These are phyloP conservation scores for Battus philenor DNA, from an alignment of 1,140 invertebrate species.

Conservation along the genomic window DNA sequence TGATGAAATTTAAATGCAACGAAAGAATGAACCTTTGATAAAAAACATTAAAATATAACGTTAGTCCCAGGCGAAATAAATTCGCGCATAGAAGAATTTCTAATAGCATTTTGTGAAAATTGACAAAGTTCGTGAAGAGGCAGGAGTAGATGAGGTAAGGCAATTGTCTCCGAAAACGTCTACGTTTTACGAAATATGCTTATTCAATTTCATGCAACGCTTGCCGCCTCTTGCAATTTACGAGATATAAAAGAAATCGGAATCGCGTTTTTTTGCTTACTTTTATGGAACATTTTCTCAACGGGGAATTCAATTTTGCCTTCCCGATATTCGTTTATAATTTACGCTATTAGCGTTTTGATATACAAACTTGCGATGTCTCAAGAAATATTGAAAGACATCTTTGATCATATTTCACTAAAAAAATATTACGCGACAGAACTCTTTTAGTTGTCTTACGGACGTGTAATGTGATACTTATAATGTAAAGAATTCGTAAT, in stretches of 20 bases:
- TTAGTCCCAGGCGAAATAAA: conserved; percentile 28
- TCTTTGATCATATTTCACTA: no score
- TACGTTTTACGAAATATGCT: conserved; percentile 75
- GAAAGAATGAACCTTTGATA: not conserved
- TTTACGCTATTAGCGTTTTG: conserved; percentile 45
- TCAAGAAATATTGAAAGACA: conserved; percentile 4
- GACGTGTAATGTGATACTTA: no score
- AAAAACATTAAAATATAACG: conserved; percentile 5
- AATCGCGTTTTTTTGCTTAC: conserved; percentile 74
- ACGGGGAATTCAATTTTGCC: conserved; percentile 68
- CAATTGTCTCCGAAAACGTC: conserved; percentile 75
- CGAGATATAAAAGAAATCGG: conserved; percentile 76
- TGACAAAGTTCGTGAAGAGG: conserved; percentile 73
- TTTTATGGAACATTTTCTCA: conserved; percentile 71
- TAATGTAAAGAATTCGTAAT: no score
- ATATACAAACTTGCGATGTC: conserved; percentile 28
- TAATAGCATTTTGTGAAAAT: conserved; percentile 73
- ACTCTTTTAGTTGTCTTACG: no score
- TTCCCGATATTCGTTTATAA: conserved; percentile 61
- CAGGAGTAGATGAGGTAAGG: conserved; percentile 73
- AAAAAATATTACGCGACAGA: no score
- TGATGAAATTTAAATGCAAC: no score
- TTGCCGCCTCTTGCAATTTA: conserved; percentile 75
- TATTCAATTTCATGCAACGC: conserved; percentile 76
- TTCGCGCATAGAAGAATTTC: conserved; percentile 48